Evolutionary conservation across 2,797 vertebrate species (phyloP), one percentile per base, ranked within the genome.

Genomic region (Tolypeutes matacus): DNA sequence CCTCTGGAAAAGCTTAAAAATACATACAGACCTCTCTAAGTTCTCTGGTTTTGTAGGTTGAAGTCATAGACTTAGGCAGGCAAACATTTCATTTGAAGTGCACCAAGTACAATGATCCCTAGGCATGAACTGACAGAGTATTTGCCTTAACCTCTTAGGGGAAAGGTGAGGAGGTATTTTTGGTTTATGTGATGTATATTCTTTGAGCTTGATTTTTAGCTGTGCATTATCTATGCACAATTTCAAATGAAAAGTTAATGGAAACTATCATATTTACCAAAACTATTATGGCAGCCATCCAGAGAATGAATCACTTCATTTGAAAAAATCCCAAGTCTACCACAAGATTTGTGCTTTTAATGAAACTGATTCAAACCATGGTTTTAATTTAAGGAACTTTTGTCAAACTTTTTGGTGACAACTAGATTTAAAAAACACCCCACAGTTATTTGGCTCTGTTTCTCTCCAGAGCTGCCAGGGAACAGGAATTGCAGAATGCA

Each of bases 341-440:
- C 70, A 60, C 10, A 91, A 72, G 70, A 85, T 95, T 86, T 82
- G 15, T 89, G 29, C 36, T 94, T 96, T 84, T 94, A 92, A 91
- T 91, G 81, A 94, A 46, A 29, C 20, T 87, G 70, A 29, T 82
- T 20, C 84, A 83, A 96, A 82, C 12, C 18, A 67, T 84, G 60
- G 23, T 21, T 72, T 94, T 95, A 89, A 76, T 69, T 96, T 89
- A 87, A 94, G 93, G 87, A 84, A 96, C 86, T 91, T 94, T 90
- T 80, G 51, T 84, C 94, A 95, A 97, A 88, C 56, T 95, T 96
- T 96, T 95, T 92, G 72, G 77, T 97, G 94, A 96, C 84, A 96
- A 93, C 31, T 83, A 94, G 84, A 95, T 96, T 96, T 17, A 93
- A 69, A 96, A 97, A 69, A 96, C 96, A 95, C 21, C 6, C 36